Evolutionary conservation across 2,888 invertebrate genomes (phyloP), one percentile per base, ranked within the genome.

Genomic region (Eretmocerus hayati): DNA sequence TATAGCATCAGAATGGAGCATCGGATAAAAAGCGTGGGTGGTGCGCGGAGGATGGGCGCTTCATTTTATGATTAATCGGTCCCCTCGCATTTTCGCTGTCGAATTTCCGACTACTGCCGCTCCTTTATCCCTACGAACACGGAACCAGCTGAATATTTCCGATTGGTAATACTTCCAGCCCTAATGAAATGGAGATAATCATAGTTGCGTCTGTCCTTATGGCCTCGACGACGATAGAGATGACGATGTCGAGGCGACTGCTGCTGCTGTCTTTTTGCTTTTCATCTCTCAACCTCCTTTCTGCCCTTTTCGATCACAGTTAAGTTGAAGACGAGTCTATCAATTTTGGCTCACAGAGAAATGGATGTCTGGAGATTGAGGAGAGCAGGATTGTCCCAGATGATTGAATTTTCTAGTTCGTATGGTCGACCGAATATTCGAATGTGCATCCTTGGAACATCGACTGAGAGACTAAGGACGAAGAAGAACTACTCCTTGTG

Each of bases 31-130:
- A 36, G 42, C 46, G 36, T 40, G 26, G 22, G 35, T 26, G n/a
- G n/a, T n/a, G n/a, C n/a, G n/a, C n/a, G n/a, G n/a, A n/a, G n/a
- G n/a, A n/a, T 9, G 11, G 26, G 46, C 38, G 13, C 35, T 51
- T 51, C 44, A 51, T 54, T 57, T 58, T 55, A 58, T 59, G 57
- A 60, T 59, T 60, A 60, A 60, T 59, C 58, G 58, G 50, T 56
- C 55, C 48, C 49, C 50, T 40, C 26, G 26, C 46, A 50, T 39
- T 46, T 40, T 42, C 50, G 46, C 46, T 46, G 18, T 40, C 39
- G 39, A 46, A 50, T 46, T 50, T 50, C 45, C 48, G 40, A 21
- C 16, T 16, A 18, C 32, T 13, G 19, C 44, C 40, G 26, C 38
- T 22, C 35, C 41, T 39, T 54, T 50, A 46, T 55, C 39, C 35